Evolutionary conservation across 1,140 invertebrate species (phyloP).

Genomic region (Palaemon carinicauda): DNA sequence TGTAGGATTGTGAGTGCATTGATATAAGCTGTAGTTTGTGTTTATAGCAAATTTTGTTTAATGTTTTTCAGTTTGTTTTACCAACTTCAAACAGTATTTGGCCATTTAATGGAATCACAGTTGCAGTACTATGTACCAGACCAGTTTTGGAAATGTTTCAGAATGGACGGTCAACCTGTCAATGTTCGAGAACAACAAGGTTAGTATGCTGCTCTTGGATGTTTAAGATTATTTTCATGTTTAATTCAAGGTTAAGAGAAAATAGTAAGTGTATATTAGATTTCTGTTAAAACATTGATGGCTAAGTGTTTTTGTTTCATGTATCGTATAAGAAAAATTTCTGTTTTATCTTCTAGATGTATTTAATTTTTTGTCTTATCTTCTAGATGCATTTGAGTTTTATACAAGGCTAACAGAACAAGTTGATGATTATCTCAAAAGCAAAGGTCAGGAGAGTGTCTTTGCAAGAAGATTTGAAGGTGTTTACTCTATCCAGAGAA

Average conservation of each 20-base stretch:
- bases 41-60: slow-evolving; percentile 1
- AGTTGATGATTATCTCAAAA: slow-evolving; percentile 69
- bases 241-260: background rate
- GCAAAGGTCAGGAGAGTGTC: slow-evolving; percentile 61
- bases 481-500: slow-evolving; percentile 72
- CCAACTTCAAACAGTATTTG: slow-evolving; percentile 71
- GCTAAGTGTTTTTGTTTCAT: too few relatives aligned
- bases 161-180: slow-evolving; percentile 70
- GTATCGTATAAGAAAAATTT: too few relatives aligned
- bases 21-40: too few relatives aligned
- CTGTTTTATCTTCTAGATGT: too few relatives aligned
- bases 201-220: background rate
- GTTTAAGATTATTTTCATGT: background rate
- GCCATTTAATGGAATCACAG: slow-evolving; percentile 69
- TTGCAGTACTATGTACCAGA: slow-evolving; percentile 72
- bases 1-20: too few relatives aligned
- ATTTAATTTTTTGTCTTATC: background rate
- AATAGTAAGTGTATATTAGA: too few relatives aligned
- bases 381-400: slow-evolving; percentile 71
- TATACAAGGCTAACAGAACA: slow-evolving; percentile 70
- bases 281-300: too few relatives aligned
- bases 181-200: slow-evolving; percentile 72
- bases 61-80: slow-evolving; percentile 64
- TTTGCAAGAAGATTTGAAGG: slow-evolving; percentile 68
- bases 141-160: slow-evolving; percentile 72